Conservation (phyloP, 2,797 vertebrate genomes). For the Delichon dasypus region DNA sequence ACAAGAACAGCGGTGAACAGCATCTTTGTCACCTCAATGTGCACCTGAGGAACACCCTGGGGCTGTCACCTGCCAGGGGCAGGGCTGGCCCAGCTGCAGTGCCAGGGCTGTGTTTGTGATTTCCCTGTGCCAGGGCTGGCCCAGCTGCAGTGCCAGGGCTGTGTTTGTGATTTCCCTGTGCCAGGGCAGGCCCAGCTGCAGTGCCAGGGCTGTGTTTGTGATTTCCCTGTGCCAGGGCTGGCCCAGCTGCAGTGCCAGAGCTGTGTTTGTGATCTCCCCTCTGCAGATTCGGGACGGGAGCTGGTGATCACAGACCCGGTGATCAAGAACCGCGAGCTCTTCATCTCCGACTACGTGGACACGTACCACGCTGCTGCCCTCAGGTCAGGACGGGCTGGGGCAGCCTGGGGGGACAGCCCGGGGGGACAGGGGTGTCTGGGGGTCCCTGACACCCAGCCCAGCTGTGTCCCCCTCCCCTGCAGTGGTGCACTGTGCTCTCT, state of each 20-base stretch:
- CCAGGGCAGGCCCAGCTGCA: too few relatives aligned
- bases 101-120: too few relatives aligned
- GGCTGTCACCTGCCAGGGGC: neutral
- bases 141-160: too few relatives aligned
- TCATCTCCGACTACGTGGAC: conserved; percentile 98
- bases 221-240: too few relatives aligned
- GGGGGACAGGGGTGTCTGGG: neutral
- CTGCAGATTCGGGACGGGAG: conserved; percentile 93
- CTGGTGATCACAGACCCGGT: conserved; percentile 97
- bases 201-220: too few relatives aligned
- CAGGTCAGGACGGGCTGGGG: conserved; percentile 77
- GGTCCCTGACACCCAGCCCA: neutral
- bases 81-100: too few relatives aligned
- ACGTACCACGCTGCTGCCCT: conserved; percentile 98
- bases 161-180: too few relatives aligned
- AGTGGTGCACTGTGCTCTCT: neutral
- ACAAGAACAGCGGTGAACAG: accelerated
- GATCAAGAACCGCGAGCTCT: conserved; percentile 97
- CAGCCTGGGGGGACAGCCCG: neutral
- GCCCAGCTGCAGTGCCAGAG: neutral
- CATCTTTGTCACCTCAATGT: neutral
- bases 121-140: too few relatives aligned
- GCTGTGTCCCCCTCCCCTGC: neutral
- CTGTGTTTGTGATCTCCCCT: neutral
- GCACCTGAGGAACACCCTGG: too few relatives aligned